These are phyloP conservation scores for Pseudomyrmex cubaensis DNA, from an alignment of 1,140 invertebrate genomes.

Conservation along the genomic window DNA sequence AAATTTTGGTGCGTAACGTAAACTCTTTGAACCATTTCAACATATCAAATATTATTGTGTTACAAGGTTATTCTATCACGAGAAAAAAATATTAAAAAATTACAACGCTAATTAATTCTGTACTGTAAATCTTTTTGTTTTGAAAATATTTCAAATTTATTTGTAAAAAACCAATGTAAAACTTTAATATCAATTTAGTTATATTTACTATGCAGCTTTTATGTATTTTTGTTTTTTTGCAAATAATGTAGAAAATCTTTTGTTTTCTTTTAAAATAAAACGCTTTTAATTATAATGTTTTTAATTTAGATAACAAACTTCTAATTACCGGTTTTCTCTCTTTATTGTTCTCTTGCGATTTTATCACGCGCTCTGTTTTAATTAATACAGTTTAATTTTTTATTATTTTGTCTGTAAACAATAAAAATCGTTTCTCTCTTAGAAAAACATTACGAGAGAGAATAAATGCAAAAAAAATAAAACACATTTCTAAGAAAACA, in stretches of 20 bases:
- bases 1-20: conserved; percentile 12
- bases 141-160: not conserved
- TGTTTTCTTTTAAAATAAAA: not conserved
- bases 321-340: not conserved
- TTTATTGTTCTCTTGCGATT: conserved; percentile 1
- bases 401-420: not conserved
- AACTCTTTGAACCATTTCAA: conserved; percentile 19
- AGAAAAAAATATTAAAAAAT: conserved; percentile 15
- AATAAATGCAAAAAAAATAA: no score
- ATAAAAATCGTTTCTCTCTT: not conserved
- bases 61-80: not conserved
- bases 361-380: conserved; percentile 12
- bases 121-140: not conserved
- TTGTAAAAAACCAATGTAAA: not conserved
- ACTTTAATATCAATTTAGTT: not conserved
- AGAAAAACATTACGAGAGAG: no score
- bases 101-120: conserved; percentile 12
- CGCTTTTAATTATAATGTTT: no score
- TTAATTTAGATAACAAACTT: no score
- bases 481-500: no score
- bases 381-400: conserved; percentile 24
- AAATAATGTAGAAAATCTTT: not conserved
- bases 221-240: not conserved
- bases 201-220: conserved; percentile 8
- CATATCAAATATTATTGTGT: not conserved